phyloP scores from a whole-genome alignment of 1,140 invertebrate species.

The Temnothorax nylanderi region DNA sequence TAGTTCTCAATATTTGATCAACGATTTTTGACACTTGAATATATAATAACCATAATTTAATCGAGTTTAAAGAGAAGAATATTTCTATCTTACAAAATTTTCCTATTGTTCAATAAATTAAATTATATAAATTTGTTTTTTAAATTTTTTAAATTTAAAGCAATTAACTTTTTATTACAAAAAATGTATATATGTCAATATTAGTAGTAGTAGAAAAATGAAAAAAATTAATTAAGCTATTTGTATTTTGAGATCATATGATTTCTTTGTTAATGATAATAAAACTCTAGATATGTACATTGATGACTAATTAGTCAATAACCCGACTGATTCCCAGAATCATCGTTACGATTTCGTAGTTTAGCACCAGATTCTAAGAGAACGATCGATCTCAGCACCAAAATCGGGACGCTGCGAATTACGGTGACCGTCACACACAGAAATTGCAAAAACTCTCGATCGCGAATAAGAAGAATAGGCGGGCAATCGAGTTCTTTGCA shows the following conservation, averaged over 20 bases:
- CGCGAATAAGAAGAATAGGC: slow-evolving; percentile 58
- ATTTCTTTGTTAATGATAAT: slow-evolving; percentile 16
- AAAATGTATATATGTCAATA: neutral
- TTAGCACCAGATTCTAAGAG: slow-evolving; percentile 17
- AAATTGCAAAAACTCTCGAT: slow-evolving; percentile 52
- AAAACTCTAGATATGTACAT: slow-evolving; percentile 26
- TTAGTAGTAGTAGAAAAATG: neutral
- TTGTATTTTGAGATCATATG: neutral
- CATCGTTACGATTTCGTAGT: neutral
- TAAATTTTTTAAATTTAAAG: neutral
- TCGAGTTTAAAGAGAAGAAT: neutral
- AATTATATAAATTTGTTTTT: too few relatives aligned
- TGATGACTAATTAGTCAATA: neutral
- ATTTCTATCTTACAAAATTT: neutral
- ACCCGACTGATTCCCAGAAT: neutral
- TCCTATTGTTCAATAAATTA: neutral
- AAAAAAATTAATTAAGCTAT: slow-evolving; percentile 1
- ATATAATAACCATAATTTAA: neutral
- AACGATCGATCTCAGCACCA: slow-evolving; percentile 17
- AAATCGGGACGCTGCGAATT: slow-evolving; percentile 47
- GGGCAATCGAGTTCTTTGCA: slow-evolving; percentile 61
- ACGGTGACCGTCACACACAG: slow-evolving; percentile 19
- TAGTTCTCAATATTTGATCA: neutral
- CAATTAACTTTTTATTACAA: neutral
- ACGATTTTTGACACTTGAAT: neutral